Evolutionary conservation across 2,888 invertebrate genomes (phyloP).

Genomic region (Melipona beecheii): DNA sequence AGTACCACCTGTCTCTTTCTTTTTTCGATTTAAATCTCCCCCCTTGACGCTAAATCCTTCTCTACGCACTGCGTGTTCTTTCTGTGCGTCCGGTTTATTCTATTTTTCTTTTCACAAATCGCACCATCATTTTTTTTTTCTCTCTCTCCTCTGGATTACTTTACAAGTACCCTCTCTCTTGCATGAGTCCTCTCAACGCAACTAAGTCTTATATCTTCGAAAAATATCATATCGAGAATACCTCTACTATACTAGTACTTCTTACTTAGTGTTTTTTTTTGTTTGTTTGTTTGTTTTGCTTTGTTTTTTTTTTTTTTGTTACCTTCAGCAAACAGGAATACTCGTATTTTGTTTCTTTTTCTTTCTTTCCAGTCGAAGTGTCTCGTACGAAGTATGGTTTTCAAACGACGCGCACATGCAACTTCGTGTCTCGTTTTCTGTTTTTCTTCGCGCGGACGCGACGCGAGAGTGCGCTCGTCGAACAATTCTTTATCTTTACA

Average conservation of each 20-base stretch:
- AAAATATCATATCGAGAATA: constrained; percentile 81
- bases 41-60: not conserved
- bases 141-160: constrained; percentile 73
- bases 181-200: constrained; percentile 74
- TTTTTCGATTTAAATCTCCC: constrained; percentile 2
- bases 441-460: constrained; percentile 28
- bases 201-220: constrained; percentile 80
- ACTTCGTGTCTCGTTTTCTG: constrained; percentile 54
- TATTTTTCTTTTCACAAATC: constrained; percentile 15
- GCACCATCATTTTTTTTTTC: constrained; percentile 2
- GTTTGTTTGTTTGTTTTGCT: constrained; percentile 36
- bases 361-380: constrained; percentile 74
- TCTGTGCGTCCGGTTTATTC: constrained; percentile 8
- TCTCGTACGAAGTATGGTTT: constrained; percentile 73
- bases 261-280: constrained; percentile 63
- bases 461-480: constrained; percentile 29
- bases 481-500: constrained; percentile 15
- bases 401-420: constrained; percentile 57
- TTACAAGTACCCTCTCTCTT: constrained; percentile 77
- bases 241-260: constrained; percentile 79
- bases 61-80: constrained; percentile 27
- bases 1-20: constrained; percentile 67
- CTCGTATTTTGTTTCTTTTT: constrained; percentile 65
- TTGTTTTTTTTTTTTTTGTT: constrained; percentile 28
- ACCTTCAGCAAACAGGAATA: constrained; percentile 79